Evolutionary conservation across 2,797 vertebrate genomes (phyloP), one percentile per base, ranked within the genome.

Genomic region (Serranus cabrilla): DNA sequence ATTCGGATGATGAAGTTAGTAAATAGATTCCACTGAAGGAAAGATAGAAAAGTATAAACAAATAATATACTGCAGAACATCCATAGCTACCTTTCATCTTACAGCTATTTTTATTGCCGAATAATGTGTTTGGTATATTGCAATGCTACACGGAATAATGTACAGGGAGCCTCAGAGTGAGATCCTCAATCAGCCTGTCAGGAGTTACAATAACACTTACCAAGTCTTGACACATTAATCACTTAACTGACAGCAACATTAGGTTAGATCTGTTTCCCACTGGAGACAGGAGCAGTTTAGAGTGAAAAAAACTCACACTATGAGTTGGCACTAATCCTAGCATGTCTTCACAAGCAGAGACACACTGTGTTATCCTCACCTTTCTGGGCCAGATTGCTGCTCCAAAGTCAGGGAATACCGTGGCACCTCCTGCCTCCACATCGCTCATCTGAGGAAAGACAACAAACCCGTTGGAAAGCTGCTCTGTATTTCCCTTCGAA

Each of bases 361-460:
- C 21, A 55, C 14, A 59, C 12, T 42, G 10, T 23, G 21, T 17
- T 54, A 13, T 27, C 18, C 2, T 91, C 87, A 99, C 98, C 97
- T 99, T 99, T 91, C 94, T 96, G 1, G 98, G 98, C 93, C 92
- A 93, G 91, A 99, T 96, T 20, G 94, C 94, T 79, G 98, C 98
- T 68, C 98, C 98, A 85, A 99, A 96, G 84, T 99, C 98, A 43
- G 98, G 97, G 76, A 99, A 99, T 59, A 99, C 98, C 0, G 98
- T 99, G 9, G 98, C 97, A 57, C 98, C 98, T 68, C 98, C 98
- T 20, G 98, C 97, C 91, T 97, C 95, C 0, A 99, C 98, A 60
- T 99, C 97, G 27, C 95, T 99, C 98, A 99, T 99, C 98, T 99
- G 91, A 65, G 13, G 65, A 69, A 52, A 74, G 3, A 80, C 13